phyloP scores from a whole-genome alignment of 2,888 invertebrate species.

The Craniophora ligustri region DNA sequence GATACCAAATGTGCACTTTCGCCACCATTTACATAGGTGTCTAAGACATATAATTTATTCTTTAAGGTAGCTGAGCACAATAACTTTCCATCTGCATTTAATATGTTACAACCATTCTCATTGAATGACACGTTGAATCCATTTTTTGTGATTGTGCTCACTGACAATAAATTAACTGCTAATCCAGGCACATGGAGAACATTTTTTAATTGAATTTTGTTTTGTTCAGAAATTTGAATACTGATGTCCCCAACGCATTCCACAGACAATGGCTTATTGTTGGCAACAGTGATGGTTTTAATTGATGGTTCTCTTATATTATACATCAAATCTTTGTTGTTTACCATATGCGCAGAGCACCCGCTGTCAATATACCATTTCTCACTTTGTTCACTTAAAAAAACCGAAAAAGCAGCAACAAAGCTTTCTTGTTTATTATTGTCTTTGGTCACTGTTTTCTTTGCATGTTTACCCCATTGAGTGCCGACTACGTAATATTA shows the following conservation, averaged over 20 bases:
- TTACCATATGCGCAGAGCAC: slow-evolving; percentile 39
- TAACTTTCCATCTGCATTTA: not conserved
- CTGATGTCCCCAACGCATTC: too few relatives aligned
- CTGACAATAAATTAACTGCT: not conserved
- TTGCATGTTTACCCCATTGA: slow-evolving; percentile 17
- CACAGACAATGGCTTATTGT: slow-evolving; percentile 20
- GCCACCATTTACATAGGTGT: too few relatives aligned
- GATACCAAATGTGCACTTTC: not conserved
- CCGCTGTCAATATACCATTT: slow-evolving; percentile 44
- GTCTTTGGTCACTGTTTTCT: slow-evolving; percentile 13
- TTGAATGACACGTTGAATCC: not conserved
- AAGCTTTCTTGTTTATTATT: slow-evolving; percentile 14
- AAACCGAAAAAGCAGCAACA: slow-evolving; percentile 48
- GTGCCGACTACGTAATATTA: too few relatives aligned
- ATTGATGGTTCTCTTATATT: slow-evolving; percentile 23
- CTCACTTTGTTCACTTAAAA: not conserved
- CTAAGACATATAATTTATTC: not conserved
- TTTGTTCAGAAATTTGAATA: not conserved
- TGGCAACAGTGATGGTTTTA: slow-evolving; percentile 42
- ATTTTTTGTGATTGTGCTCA: not conserved
- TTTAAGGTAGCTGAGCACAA: not conserved
- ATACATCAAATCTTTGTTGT: slow-evolving; percentile 21
- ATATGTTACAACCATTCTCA: not conserved
- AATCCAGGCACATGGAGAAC: not conserved
- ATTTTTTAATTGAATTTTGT: not conserved